phyloP scores from a whole-genome alignment of 2,888 invertebrate species.

The Autographa gamma region DNA sequence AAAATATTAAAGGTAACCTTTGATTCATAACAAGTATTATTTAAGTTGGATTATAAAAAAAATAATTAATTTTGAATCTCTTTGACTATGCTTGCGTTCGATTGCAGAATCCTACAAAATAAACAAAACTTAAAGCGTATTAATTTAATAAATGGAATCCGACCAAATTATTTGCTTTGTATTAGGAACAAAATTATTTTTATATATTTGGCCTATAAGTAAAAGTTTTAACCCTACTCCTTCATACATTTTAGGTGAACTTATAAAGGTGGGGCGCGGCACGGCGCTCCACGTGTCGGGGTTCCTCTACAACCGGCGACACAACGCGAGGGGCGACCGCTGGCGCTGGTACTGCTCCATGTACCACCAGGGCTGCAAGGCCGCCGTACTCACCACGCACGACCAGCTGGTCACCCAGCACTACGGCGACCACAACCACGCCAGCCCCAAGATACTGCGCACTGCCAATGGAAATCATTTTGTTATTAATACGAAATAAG shows the following conservation, averaged over 20 bases:
- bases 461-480: neutral
- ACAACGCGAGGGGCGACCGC: neutral
- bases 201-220: too few species aligned
- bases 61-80: too few species aligned
- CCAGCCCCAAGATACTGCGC: slow-evolving; percentile 10
- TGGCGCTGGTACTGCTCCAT: slow-evolving; percentile 37
- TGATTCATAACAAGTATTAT: too few species aligned
- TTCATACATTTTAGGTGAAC: slow-evolving; percentile 16
- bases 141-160: too few species aligned
- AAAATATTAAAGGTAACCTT: too few species aligned
- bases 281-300: slow-evolving; percentile 33
- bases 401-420: slow-evolving; percentile 14
- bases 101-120: too few species aligned
- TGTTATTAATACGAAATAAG: neutral
- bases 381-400: slow-evolving; percentile 31
- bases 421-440: slow-evolving; percentile 27
- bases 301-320: slow-evolving; percentile 23
- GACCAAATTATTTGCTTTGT: too few species aligned
- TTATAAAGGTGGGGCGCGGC: slow-evolving; percentile 13
- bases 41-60: too few species aligned
- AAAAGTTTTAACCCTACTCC: neutral
- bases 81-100: too few species aligned
- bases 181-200: too few species aligned
- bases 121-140: too few species aligned
- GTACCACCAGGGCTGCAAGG: slow-evolving; percentile 41